Percentiles rank a stretch among this genome's conserved stretches.
These are phyloP conservation scores for Eleginops maclovinus DNA, from an alignment of 2,113 vertebrate species.

Conservation along the genomic window DNA sequence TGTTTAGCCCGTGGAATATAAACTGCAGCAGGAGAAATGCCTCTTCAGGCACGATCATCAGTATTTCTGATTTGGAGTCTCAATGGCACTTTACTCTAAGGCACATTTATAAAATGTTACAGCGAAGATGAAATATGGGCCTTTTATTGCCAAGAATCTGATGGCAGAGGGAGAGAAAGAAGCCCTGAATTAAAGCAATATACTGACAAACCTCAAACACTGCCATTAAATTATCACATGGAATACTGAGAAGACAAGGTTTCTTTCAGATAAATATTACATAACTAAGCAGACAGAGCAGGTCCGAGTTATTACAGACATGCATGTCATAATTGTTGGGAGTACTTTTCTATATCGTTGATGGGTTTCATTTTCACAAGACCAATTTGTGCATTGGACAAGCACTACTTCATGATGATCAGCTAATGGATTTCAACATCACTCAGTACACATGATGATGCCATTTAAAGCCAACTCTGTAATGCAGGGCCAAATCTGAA, in stretches of 20 bases:
- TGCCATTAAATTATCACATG: not conserved
- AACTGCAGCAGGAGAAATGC: not conserved
- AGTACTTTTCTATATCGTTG: not conserved
- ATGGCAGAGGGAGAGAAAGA: not conserved
- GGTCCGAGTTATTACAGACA: not conserved
- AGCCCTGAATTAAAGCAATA: not conserved
- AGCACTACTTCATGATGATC: slow-evolving; percentile 33
- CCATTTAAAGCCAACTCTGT: slow-evolving; percentile 35
- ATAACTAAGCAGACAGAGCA: slow-evolving; percentile 5
- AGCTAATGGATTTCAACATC: slow-evolving; percentile 51
- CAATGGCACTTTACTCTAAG: not conserved
- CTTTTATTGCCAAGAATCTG: not conserved
- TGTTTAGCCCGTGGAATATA: slow-evolving; percentile 23
- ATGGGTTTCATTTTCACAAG: slow-evolving; percentile 17
- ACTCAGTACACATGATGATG: slow-evolving; percentile 11
- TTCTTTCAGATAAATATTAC: not conserved
- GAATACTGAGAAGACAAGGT: not conserved
- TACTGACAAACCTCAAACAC: slow-evolving; percentile 1
- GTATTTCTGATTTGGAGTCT: slow-evolving; percentile 22
- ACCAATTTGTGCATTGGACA: not conserved
- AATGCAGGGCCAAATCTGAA: not conserved
- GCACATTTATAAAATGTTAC: not conserved
- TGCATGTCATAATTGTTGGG: not conserved
- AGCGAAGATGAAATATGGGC: not conserved
- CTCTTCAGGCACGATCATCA: not conserved